A percentile compares a stretch with the other conserved stretches of the same genome.
Conservation (phyloP, 1,140 invertebrate genomes). For the Drosophila nasuta region DNA sequence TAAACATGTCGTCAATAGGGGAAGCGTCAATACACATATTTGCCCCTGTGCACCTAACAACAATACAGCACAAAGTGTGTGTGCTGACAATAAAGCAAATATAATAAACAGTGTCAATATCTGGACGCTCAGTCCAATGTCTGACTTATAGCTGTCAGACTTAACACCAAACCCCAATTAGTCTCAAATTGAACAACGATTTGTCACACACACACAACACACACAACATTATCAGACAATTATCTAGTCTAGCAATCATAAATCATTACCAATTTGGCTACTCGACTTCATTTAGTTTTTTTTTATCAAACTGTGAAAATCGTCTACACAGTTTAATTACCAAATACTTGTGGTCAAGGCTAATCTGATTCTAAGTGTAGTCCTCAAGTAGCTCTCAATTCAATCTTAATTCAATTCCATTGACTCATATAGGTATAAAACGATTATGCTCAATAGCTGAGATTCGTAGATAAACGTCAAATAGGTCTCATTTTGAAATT, state of each 20-base stretch:
- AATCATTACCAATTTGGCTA: slow-evolving; percentile 1
- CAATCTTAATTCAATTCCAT: slow-evolving; percentile 8
- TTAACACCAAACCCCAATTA: slow-evolving; percentile 38
- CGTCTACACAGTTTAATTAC: not conserved
- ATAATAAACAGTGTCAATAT: slow-evolving; percentile 17
- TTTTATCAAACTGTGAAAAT: slow-evolving; percentile 8
- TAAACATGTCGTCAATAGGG: slow-evolving; percentile 20
- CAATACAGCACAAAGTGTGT: slow-evolving; percentile 1
- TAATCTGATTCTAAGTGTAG: slow-evolving; percentile 10
- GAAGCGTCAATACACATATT: slow-evolving; percentile 18
- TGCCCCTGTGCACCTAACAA: not conserved
- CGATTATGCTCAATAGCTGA: slow-evolving; percentile 12
- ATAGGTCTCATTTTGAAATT: not conserved
- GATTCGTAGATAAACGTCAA: slow-evolving; percentile 1
- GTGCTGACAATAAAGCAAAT: slow-evolving; percentile 5
- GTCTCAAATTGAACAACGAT: slow-evolving; percentile 26
- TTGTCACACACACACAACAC: slow-evolving; percentile 10
- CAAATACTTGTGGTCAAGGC: not conserved
- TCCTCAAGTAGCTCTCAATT: slow-evolving; percentile 13
- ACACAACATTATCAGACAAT: slow-evolving; percentile 35
- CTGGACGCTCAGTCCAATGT: slow-evolving; percentile 4
- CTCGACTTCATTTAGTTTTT: not conserved
- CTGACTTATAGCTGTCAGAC: slow-evolving; percentile 24
- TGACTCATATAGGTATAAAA: slow-evolving; percentile 1
- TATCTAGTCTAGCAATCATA: slow-evolving; percentile 9